These are phyloP conservation scores for Misgurnus anguillicaudatus DNA, from an alignment of 2,113 vertebrate species.

Conservation along the genomic window DNA sequence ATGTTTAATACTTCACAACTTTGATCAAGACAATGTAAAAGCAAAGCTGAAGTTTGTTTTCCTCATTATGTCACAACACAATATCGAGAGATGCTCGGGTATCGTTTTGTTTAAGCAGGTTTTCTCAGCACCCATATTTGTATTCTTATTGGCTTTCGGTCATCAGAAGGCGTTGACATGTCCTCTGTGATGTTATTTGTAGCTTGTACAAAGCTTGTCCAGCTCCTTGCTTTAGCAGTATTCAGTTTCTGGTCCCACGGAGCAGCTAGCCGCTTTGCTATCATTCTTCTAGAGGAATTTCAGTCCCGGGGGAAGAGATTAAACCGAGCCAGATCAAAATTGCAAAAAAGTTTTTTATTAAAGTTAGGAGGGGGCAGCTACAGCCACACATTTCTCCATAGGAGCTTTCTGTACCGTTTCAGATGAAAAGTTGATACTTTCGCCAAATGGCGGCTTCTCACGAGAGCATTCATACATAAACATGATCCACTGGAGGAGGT, in stretches of 20 bases:
- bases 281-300: constrained; percentile 35
- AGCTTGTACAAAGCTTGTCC: constrained; percentile 27
- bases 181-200: constrained; percentile 39
- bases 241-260: constrained; percentile 24
- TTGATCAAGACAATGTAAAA: constrained; percentile 7
- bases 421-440: constrained; percentile 19
- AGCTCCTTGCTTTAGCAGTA: constrained; percentile 27
- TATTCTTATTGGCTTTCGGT: constrained; percentile 9
- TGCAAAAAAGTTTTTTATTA: constrained; percentile 46
- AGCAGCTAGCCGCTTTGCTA: constrained; percentile 11
- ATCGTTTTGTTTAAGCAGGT: constrained; percentile 1
- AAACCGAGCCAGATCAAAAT: constrained; percentile 34
- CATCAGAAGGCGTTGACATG: constrained; percentile 10
- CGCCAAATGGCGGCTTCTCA: constrained; percentile 44
- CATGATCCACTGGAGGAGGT: constrained; percentile 32
- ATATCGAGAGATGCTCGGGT: constrained; percentile 22
- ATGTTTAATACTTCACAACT: background rate
- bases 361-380: constrained; percentile 12
- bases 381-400: constrained; percentile 8
- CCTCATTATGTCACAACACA: background rate
- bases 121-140: background rate
- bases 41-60: constrained; percentile 22
- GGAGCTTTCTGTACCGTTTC: constrained; percentile 31
- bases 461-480: constrained; percentile 33
- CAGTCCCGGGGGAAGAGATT: background rate